These are phyloP conservation scores for Lepilemur septentrionalis DNA, from an alignment of 2,797 vertebrate species.

Conservation along the genomic window DNA sequence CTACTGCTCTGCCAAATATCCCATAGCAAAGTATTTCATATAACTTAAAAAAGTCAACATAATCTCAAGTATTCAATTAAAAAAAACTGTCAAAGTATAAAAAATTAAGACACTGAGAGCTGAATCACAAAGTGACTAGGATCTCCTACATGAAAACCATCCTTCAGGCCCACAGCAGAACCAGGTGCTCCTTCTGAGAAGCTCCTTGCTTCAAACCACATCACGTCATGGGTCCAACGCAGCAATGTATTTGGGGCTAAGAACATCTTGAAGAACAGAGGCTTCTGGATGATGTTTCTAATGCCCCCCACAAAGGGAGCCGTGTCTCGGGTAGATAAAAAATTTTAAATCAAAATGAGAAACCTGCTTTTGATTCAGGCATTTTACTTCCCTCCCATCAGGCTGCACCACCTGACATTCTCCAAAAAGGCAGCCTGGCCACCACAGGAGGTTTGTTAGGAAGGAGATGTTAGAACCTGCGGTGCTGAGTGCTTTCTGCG, in stretches of 20 bases:
- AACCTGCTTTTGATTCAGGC: conserved; percentile 70
- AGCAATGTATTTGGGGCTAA: conserved; percentile 9
- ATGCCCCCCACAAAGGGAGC: conserved; percentile 49
- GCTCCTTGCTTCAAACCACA: conserved; percentile 53
- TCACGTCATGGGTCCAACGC: conserved; percentile 14
- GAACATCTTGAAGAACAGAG: background rate
- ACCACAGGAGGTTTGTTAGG: background rate
- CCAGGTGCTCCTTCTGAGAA: background rate
- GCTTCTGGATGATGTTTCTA: conserved; percentile 50
- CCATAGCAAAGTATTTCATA: conserved; percentile 65
- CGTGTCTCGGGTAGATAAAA: conserved; percentile 22
- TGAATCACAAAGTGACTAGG: conserved; percentile 74
- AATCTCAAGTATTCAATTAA: conserved; percentile 73
- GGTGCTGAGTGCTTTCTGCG: background rate
- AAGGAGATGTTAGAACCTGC: background rate
- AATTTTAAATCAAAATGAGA: conserved; percentile 54
- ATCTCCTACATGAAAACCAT: conserved; percentile 65
- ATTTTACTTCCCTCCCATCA: conserved; percentile 52
- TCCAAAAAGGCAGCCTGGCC: conserved; percentile 33
- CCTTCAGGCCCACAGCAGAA: conserved; percentile 63
- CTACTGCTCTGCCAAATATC: background rate
- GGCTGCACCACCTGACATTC: conserved; percentile 25
- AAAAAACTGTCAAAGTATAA: conserved; percentile 66
- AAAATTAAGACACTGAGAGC: conserved; percentile 79
- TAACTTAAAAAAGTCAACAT: conserved; percentile 67